Base-by-base conservation (phyloP, 2,888 invertebrate species). In the Meandrusa payeni region DNA sequence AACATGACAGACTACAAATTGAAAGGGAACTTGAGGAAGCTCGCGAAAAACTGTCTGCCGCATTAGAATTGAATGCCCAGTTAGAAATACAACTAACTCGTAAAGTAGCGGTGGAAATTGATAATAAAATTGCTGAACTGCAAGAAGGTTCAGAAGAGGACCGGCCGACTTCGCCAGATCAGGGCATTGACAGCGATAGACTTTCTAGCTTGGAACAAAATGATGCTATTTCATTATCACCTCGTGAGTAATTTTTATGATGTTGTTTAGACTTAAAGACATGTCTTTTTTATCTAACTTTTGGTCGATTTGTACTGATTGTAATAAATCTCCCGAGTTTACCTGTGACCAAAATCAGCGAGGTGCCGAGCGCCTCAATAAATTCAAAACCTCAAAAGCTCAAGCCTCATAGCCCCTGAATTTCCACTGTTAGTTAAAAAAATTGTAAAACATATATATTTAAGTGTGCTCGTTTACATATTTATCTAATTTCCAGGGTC, bases 171-270 rank as follows among this genome's bases (percentile, higher is more conserved):
- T 96, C 96, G 0, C 96, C 96, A 0, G 96, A 96, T 77, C 90
- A 95, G 61, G 96, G 96, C n/a, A 96, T 96, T 50, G 96, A 96
- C 68, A 96, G 95, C 61, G 96, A 96, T 68, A 78, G 92, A 47
- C 79, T 92, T 38, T 90, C 92, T 47, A 89, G 92, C 69, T 64
- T 93, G 57, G 89, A 93, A 81, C 89, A 90, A 48, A 88, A 88
- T 52, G 85, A 88, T 22, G 81, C 74, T 19, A 65, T 86, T 28
- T 67, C 80, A 20, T 60, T 82, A 48, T 86, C 86, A 41, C 81
- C 85, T 5, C 76, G 88, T 88, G 69, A 79, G 88, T 76, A 40
- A 37, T 13, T 6, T n/a, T 22, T n/a, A n/a, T n/a, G n/a, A n/a
- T n/a, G n/a, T n/a, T n/a, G n/a, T n/a, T n/a, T n/a, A n/a, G n/a